A percentile compares a stretch with the other conserved stretches of the same genome.
Conservation (phyloP, 2,888 invertebrate genomes). For the Barypeithes pellucidus region DNA sequence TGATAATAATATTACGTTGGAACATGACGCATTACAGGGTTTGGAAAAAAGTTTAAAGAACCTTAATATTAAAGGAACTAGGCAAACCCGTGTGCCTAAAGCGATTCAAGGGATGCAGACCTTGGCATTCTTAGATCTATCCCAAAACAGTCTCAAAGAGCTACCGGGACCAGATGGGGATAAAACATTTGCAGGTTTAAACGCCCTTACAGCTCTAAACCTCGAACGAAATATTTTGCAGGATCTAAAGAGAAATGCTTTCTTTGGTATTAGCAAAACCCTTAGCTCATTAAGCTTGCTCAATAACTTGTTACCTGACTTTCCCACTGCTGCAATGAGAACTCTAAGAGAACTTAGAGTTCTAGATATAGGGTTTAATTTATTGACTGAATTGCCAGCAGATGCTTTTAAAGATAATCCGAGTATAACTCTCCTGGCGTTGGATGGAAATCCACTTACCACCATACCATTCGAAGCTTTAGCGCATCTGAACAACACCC, state of each 20-base stretch:
- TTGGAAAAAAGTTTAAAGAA: slow-evolving; percentile 89
- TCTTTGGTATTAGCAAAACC: slow-evolving; percentile 85
- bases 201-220: slow-evolving; percentile 89
- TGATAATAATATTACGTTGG: slow-evolving; percentile 88
- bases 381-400: slow-evolving; percentile 85
- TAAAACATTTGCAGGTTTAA: slow-evolving; percentile 84
- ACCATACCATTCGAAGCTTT: slow-evolving; percentile 88
- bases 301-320: slow-evolving; percentile 91
- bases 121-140: slow-evolving; percentile 90
- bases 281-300: slow-evolving; percentile 90
- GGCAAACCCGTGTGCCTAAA: slow-evolving; percentile 85
- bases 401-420: slow-evolving; percentile 88
- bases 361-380: slow-evolving; percentile 93
- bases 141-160: slow-evolving; percentile 89
- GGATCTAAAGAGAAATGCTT: slow-evolving; percentile 82
- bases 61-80: slow-evolving; percentile 90
- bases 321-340: slow-evolving; percentile 87
- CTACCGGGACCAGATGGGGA: slow-evolving; percentile 79
- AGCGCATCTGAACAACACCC: slow-evolving; percentile 84
- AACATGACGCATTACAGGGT: slow-evolving; percentile 82
- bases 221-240: slow-evolving; percentile 91
- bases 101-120: slow-evolving; percentile 84
- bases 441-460: slow-evolving; percentile 92
- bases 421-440: slow-evolving; percentile 87
- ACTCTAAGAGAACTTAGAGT: slow-evolving; percentile 87